Conservation (phyloP, 2,113 vertebrate genomes). For the Antechinus stuartii region DNA sequence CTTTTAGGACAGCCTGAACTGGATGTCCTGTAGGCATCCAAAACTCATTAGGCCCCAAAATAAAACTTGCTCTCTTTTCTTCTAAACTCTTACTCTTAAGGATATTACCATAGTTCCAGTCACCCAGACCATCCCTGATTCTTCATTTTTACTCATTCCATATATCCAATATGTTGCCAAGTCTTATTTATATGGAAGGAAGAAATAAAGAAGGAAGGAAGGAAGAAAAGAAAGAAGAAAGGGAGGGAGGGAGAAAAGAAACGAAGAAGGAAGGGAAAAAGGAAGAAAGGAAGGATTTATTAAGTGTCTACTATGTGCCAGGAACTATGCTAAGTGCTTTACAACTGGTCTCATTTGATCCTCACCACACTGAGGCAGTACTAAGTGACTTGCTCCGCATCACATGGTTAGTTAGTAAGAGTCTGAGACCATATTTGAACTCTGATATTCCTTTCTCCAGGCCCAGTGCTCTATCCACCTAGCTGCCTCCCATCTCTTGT, state of each 20-base stretch:
- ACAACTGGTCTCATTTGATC: not conserved
- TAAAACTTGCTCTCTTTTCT: not conserved
- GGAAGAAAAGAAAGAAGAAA: too few relatives aligned
- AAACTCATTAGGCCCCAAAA: not conserved
- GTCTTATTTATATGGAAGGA: not conserved
- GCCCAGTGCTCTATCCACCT: not conserved
- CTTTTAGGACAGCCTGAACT: not conserved
- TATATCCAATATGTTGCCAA: not conserved
- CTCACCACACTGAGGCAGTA: not conserved
- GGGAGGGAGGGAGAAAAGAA: not conserved
- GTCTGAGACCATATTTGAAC: not conserved
- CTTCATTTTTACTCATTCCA: not conserved
- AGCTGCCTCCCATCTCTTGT: not conserved
- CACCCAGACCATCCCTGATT: not conserved
- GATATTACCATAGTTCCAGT: not conserved
- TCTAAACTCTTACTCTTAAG: not conserved
- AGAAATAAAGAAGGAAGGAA: conserved; percentile 3
- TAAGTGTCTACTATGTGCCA: not conserved
- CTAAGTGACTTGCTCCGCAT: not conserved
- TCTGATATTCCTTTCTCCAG: not conserved
- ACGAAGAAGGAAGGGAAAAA: not conserved
- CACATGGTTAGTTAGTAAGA: not conserved
- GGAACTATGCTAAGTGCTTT: not conserved
- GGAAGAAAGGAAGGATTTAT: not conserved
- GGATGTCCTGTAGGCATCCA: not conserved